phyloP scores from a whole-genome alignment of 1,140 invertebrate genomes.

The Dreissena polymorpha region DNA sequence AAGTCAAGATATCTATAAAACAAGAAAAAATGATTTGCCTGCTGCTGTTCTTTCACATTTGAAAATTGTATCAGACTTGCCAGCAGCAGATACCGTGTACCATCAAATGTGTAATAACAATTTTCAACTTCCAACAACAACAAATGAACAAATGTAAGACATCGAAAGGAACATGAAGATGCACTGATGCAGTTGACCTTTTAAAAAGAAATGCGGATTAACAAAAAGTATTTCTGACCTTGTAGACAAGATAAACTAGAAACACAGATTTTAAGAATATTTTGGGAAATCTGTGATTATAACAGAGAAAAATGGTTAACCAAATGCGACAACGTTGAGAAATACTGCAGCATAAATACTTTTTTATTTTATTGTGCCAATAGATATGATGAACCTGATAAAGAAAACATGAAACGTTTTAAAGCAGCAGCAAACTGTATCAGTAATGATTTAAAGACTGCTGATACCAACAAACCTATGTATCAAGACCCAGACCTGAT shows the following conservation, averaged over 20 bases:
- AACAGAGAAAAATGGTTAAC: conserved; percentile 49
- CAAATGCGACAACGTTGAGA: background rate
- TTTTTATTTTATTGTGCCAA: conserved; percentile 12
- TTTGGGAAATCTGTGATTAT: conserved; percentile 53
- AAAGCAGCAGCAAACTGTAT: too few relatives aligned
- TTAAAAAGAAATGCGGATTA: too few relatives aligned
- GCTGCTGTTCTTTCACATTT: conserved; percentile 33
- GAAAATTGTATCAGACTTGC: conserved; percentile 32
- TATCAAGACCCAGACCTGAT: background rate
- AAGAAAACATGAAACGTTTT: background rate
- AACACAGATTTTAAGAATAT: conserved; percentile 46
- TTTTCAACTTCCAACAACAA: too few relatives aligned
- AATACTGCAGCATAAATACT: conserved; percentile 31
- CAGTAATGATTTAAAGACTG: background rate
- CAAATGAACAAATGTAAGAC: too few relatives aligned
- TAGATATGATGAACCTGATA: background rate
- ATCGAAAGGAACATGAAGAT: too few relatives aligned
- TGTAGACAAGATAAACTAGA: conserved; percentile 33
- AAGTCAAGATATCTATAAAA: conserved; percentile 9
- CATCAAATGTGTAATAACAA: too few relatives aligned
- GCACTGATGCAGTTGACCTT: too few relatives aligned
- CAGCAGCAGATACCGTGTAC: conserved; percentile 54
- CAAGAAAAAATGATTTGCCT: conserved; percentile 49
- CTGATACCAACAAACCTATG: background rate
- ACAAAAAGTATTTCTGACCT: too few relatives aligned